These are phyloP conservation scores for Piezodorus guildinii DNA, from an alignment of 1,140 invertebrate genomes.

Conservation along the genomic window DNA sequence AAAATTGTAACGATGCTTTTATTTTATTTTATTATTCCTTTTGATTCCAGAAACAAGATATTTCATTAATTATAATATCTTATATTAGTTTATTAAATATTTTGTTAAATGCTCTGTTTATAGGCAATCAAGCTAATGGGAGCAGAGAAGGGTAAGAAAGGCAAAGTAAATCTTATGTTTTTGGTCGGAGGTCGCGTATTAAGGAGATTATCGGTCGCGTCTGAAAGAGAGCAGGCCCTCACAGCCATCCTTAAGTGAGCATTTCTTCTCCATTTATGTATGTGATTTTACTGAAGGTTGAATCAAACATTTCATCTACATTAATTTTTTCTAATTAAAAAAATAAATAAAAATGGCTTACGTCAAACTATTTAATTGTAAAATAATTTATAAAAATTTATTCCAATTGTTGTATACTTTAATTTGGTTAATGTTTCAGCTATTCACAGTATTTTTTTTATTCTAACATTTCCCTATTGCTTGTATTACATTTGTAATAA, in stretches of 20 bases:
- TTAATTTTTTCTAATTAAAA: no score
- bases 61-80: not conserved
- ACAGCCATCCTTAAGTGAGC: conserved; percentile 53
- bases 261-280: not conserved
- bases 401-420: no score
- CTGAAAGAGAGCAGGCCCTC: conserved; percentile 52
- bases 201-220: conserved; percentile 43
- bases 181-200: conserved; percentile 56
- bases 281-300: not conserved
- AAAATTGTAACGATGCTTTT: not conserved
- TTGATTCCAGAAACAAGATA: not conserved
- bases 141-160: conserved; percentile 58
- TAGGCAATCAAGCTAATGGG: conserved; percentile 54
- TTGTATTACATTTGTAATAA: no score
- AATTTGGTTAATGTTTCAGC: no score
- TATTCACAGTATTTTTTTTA: no score
- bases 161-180: conserved; percentile 57
- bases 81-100: not conserved
- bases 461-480: no score
- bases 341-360: no score
- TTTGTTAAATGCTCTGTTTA: conserved; percentile 17
- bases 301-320: conserved; percentile 22
- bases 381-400: no score
- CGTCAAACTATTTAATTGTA: no score
- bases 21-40: not conserved